Evolutionary conservation across 1,140 invertebrate genomes (phyloP).

Genomic region (Probaryconus sp.): DNA sequence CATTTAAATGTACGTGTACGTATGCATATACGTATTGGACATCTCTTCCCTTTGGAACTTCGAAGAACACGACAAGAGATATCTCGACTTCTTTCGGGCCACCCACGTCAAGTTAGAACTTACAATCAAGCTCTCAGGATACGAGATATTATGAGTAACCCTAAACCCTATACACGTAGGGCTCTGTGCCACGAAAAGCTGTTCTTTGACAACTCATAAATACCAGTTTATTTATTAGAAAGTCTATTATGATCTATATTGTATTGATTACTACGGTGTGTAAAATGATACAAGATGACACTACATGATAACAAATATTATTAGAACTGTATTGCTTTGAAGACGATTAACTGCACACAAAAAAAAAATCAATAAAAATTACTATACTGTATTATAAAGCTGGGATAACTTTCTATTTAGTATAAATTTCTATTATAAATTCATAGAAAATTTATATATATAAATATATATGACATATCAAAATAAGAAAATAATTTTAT

Average conservation of each 20-base stretch:
- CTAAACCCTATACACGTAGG: slow-evolving; percentile 64
- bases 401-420: too few relatives aligned
- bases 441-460: too few relatives aligned
- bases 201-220: slow-evolving; percentile 51
- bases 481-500: too few relatives aligned
- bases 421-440: too few relatives aligned
- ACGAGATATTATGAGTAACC: slow-evolving; percentile 72
- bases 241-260: slow-evolving; percentile 32
- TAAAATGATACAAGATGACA: too few relatives aligned
- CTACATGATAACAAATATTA: too few relatives aligned
- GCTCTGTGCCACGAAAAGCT: slow-evolving; percentile 45
- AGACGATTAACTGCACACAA: too few relatives aligned
- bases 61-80: slow-evolving; percentile 63
- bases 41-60: slow-evolving; percentile 59
- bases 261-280: slow-evolving; percentile 26
- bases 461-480: too few relatives aligned
- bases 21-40: slow-evolving; percentile 52
- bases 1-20: slow-evolving; percentile 13
- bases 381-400: too few relatives aligned
- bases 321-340: too few relatives aligned
- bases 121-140: slow-evolving; percentile 64
- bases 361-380: too few relatives aligned
- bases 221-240: slow-evolving; percentile 45
- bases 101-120: slow-evolving; percentile 69
- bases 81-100: slow-evolving; percentile 65